Evolutionary conservation across 2,113 vertebrate species (phyloP), one percentile per base, ranked within the genome.

Genomic region (Cariama cristata): DNA sequence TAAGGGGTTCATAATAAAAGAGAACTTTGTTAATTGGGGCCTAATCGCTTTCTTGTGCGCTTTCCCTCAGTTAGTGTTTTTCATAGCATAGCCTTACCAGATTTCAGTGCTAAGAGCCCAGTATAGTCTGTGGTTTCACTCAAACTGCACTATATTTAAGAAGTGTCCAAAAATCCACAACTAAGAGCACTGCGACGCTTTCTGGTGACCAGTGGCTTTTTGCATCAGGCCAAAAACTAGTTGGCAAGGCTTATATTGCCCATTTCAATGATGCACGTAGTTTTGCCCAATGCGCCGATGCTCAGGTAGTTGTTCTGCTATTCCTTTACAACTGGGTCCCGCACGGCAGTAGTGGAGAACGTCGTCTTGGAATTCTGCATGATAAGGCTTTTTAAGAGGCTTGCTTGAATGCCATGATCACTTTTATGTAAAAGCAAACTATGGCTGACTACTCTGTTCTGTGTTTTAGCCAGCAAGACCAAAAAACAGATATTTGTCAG

Each of bases 401-500:
- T 69, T 85, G 30, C 40, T 89, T 84, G n/a, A 86, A 35, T 35
- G n/a, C 11, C 7, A 11, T 68, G 12, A 12, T 55, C 24, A 2
- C 22, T 84, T 91, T 17, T 26, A 24, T 40, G 2, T 4, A 32
- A 49, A 20, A 82, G 32, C 35, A 73, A 88, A 69, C 68, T 82
- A 14, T 40, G 30, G 3, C 69, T 88, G 45, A 92, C 17, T 75
- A 13, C 24, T 94, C 84, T 93, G 64, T 88, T 98, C 95, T 97
- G 16, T 96, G 55, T 98, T 98, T 49, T 97, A 99, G 99, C 99
- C 93, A 99, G 99, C 98, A 99, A 99, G 98, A 99, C 99, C 12
- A 98, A 98, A 97, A 99, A 99, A 86, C 99, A 99, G 96, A 98
- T 99, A 56, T 99, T 99, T 97, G 99, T 99, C 96, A 99, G 99